phyloP scores from a whole-genome alignment of 2,888 invertebrate species.

The Tanytarsus gracilentus region DNA sequence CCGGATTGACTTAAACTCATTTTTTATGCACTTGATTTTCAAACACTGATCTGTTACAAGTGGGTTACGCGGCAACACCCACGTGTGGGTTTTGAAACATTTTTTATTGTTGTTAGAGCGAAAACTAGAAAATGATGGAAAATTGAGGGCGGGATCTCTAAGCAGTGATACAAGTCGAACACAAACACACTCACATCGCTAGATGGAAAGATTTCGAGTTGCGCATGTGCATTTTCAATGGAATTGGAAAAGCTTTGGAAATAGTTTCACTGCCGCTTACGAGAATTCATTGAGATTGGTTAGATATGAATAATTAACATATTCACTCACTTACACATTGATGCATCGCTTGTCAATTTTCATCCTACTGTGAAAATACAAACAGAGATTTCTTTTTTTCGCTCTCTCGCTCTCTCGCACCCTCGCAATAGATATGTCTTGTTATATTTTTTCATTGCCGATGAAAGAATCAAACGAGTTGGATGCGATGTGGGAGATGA shows the following conservation, averaged over 20 bases:
- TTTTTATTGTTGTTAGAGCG: no score
- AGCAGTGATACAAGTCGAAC: slow-evolving; percentile 10
- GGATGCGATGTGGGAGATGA: no score
- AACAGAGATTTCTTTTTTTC: slow-evolving; percentile 5
- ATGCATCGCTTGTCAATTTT: slow-evolving; percentile 6
- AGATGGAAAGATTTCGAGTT: neutral
- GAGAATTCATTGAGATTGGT: slow-evolving; percentile 29
- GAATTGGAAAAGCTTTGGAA: slow-evolving; percentile 13
- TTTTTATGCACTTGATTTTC: no score
- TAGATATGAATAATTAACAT: slow-evolving; percentile 27
- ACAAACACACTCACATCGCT: neutral
- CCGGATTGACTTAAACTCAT: no score
- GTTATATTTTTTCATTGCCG: no score
- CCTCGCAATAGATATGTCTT: neutral
- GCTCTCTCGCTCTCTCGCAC: neutral
- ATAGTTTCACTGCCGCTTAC: slow-evolving; percentile 24
- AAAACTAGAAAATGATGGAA: slow-evolving; percentile 29
- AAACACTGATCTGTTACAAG: no score
- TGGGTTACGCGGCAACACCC: no score
- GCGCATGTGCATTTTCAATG: slow-evolving; percentile 13
- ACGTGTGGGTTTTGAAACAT: no score
- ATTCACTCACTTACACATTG: slow-evolving; percentile 6
- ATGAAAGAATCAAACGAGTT: no score
- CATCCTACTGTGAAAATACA: slow-evolving; percentile 1
- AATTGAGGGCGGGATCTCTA: slow-evolving; percentile 27